These are phyloP conservation scores for Premnoplex brunnescens DNA, from an alignment of 2,797 vertebrate species.

Conservation along the genomic window DNA sequence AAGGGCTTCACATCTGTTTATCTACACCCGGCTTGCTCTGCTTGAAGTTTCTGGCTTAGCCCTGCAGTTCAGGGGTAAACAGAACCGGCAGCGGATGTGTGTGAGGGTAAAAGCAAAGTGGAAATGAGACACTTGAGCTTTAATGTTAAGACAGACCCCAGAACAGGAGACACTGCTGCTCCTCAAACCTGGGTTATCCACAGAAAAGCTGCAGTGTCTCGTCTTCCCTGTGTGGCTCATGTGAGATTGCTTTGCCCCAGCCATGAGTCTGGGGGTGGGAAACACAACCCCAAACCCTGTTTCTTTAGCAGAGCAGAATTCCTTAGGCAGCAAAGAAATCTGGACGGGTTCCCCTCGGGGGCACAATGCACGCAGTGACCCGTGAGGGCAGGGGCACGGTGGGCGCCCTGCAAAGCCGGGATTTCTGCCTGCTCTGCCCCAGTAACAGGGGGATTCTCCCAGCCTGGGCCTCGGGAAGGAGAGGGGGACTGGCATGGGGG, in stretches of 20 bases:
- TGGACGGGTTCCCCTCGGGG: not conserved
- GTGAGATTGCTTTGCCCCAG: not conserved
- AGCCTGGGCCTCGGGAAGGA: not conserved
- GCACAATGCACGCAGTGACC: conserved; percentile 8
- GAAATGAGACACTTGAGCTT: not conserved
- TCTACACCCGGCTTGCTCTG: not conserved
- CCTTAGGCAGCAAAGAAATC: not conserved
- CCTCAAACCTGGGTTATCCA: not conserved
- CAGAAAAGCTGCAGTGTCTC: not conserved
- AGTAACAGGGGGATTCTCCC: not conserved
- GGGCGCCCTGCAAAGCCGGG: not conserved
- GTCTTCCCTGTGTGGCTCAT: not conserved
- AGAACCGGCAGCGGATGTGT: not conserved
- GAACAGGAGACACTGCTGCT: not conserved
- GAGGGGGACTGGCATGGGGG: not conserved
- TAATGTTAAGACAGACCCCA: not conserved
- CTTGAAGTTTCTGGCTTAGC: not conserved
- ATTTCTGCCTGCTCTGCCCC: not conserved
- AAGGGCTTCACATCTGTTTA: not conserved
- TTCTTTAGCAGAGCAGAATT: not conserved
- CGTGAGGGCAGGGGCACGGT: not conserved
- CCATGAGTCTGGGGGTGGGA: not conserved
- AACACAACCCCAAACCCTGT: not conserved
- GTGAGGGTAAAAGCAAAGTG: not conserved
- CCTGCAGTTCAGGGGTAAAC: not conserved